A percentile compares a stretch with the other conserved stretches of the same genome.
phyloP scores from a whole-genome alignment of 2,113 vertebrate species.

The Manacus vitellinus region DNA sequence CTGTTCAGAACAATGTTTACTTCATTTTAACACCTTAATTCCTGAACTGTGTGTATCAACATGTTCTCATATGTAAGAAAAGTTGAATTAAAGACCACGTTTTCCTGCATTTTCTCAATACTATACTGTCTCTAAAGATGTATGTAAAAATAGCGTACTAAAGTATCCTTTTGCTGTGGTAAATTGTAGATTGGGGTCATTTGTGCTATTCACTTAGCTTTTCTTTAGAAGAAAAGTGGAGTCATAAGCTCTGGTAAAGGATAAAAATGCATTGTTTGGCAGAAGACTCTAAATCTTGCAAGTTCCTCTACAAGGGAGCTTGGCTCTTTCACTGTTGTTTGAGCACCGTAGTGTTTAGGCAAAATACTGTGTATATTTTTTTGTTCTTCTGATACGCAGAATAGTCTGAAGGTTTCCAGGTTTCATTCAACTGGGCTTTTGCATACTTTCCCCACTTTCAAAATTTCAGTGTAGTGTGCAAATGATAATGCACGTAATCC shows the following conservation, averaged over 20 bases:
- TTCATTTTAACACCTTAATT: background rate
- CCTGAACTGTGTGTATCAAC: background rate
- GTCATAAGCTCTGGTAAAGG: background rate
- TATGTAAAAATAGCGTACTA: background rate
- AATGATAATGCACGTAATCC: background rate
- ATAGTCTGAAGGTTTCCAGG: background rate
- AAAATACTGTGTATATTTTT: background rate
- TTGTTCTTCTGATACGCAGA: background rate
- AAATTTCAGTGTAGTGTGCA: background rate
- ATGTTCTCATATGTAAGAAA: background rate
- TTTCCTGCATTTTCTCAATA: background rate
- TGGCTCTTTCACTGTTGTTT: background rate
- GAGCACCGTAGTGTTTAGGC: background rate
- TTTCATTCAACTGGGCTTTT: background rate
- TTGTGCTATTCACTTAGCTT: background rate
- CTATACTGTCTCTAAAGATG: accelerated
- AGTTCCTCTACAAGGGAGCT: background rate
- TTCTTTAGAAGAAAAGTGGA: background rate
- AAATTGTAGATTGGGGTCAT: background rate
- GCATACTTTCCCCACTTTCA: background rate
- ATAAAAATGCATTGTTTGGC: background rate
- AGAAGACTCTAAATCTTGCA: background rate
- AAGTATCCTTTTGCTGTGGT: background rate
- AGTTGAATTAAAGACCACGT: background rate
- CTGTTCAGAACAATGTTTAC: background rate